Evolutionary conservation across 1,140 invertebrate species (phyloP), one percentile per base, ranked within the genome.

Genomic region (Drosophila ananassae): DNA sequence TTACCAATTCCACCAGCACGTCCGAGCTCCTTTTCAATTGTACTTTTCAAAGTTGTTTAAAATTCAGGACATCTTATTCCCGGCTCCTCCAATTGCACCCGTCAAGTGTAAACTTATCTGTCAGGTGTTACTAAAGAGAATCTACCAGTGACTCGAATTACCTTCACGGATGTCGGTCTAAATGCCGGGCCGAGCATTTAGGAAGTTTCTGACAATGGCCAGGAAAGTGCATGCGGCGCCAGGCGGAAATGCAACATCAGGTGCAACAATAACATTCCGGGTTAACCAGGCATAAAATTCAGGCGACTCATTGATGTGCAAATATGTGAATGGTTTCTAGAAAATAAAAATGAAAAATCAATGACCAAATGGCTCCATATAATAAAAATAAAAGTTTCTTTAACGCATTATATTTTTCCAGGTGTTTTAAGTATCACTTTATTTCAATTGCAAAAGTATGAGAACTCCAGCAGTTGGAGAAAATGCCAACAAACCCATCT

Each of bases 11-110:
- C 12, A 12, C 25, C 10, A 46, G 60, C 72, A 75, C 72, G 72
- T 75, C 17, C 72, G 57, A 50, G 47, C 17, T 52, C 37, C 39
- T 74, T 75, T 75, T 75, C 72, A 75, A 75, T 75, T 75, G 72
- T 66, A 67, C 54, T 58, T 73, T 24, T 37, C 24, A 52, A 75
- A 75, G 71, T 74, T 74, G 60, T 22, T 74, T 64, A 56, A 64
- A 54, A 74, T 74, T 55, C 59, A 74, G 48, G 71, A 75, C 71
- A 74, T 47, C 60, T 74, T 28, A 48, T 39, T 57, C 25, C 53
- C 9, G n/a, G n/a, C 32, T 34, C 34, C 73, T 50, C 22, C 66
- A 68, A 68, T 69, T 69, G 67, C 44, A 25, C 9, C 41, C 52
- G 67, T 50, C 67, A 48, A 71, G 67, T 69, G 67, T 71, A 52